These are phyloP conservation scores for Cyclina sinensis DNA, from an alignment of 1,140 invertebrate species.

Conservation along the genomic window DNA sequence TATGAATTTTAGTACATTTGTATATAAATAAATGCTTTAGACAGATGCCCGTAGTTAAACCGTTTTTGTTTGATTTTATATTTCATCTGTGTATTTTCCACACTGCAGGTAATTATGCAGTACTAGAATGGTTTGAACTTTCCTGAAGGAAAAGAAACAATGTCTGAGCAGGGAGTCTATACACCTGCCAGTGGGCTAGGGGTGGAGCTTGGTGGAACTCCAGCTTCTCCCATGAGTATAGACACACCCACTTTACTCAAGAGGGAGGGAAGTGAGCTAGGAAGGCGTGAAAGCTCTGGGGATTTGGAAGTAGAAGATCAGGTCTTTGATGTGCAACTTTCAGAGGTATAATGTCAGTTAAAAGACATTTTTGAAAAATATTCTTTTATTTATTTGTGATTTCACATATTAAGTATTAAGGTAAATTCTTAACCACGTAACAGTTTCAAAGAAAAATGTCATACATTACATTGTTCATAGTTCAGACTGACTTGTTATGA, in stretches of 20 bases:
- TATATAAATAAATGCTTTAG: no score
- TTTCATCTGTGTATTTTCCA: background rate
- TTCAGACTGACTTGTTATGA: no score
- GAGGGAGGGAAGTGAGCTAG: constrained; percentile 13
- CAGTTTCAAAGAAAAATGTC: no score
- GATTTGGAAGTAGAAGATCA: constrained; percentile 7
- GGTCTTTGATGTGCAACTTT: constrained; percentile 65
- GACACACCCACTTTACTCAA: constrained; percentile 33
- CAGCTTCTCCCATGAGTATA: background rate
- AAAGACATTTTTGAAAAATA: no score
- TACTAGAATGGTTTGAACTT: background rate
- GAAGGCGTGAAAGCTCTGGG: constrained; percentile 7
- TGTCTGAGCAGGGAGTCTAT: constrained; percentile 9
- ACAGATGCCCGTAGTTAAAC: no score
- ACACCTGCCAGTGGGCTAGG: constrained; percentile 33
- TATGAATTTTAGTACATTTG: no score
- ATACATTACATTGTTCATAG: no score
- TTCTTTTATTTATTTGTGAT: no score
- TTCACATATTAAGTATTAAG: no score
- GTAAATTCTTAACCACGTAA: no score
- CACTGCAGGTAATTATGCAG: background rate
- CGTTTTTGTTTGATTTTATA: background rate
- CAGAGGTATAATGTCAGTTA: constrained; percentile 42
- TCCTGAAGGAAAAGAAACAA: background rate
- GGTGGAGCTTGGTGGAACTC: background rate